phyloP scores from a whole-genome alignment of 2,888 invertebrate species.

The Conchocele bisecta region DNA sequence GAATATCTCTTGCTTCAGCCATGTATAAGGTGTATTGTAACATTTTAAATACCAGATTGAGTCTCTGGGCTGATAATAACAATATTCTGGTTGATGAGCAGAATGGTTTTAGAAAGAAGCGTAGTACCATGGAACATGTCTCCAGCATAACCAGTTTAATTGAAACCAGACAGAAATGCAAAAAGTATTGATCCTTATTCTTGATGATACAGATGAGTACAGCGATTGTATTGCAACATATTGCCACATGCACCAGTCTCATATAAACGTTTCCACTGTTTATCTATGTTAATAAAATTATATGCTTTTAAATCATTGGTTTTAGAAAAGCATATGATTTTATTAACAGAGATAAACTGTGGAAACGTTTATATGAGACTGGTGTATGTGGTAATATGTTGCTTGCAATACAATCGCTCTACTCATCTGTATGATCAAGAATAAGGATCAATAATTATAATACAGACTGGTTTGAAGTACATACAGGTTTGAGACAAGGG shows the following conservation, averaged over 20 bases:
- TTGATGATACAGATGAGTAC: too few relatives aligned
- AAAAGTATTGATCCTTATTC: slow-evolving; percentile 12
- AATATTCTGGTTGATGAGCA: slow-evolving; percentile 36
- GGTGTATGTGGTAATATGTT: slow-evolving; percentile 17
- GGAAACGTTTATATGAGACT: not conserved
- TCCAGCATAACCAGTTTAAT: slow-evolving; percentile 13
- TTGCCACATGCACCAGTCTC: too few relatives aligned
- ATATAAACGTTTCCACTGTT: too few relatives aligned
- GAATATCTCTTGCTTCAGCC: slow-evolving; percentile 19
- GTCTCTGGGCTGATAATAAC: slow-evolving; percentile 13
- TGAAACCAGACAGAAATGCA: slow-evolving; percentile 25
- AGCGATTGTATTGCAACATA: too few relatives aligned
- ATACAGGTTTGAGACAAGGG: slow-evolving; percentile 37
- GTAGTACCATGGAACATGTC: slow-evolving; percentile 24
- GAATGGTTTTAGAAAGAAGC: slow-evolving; percentile 29
- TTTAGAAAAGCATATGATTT: slow-evolving; percentile 34
- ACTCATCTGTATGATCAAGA: slow-evolving; percentile 22
- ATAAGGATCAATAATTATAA: slow-evolving; percentile 12
- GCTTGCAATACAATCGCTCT: slow-evolving; percentile 19
- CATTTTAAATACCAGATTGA: slow-evolving; percentile 13
- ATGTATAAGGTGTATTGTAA: slow-evolving; percentile 38
- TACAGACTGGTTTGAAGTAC: slow-evolving; percentile 37
- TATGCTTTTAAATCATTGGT: too few relatives aligned
- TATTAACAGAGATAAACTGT: slow-evolving; percentile 25
- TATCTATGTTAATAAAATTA: too few relatives aligned